Base-by-base conservation (phyloP, 2,113 vertebrate genomes). In the Bos indicus region DNA sequence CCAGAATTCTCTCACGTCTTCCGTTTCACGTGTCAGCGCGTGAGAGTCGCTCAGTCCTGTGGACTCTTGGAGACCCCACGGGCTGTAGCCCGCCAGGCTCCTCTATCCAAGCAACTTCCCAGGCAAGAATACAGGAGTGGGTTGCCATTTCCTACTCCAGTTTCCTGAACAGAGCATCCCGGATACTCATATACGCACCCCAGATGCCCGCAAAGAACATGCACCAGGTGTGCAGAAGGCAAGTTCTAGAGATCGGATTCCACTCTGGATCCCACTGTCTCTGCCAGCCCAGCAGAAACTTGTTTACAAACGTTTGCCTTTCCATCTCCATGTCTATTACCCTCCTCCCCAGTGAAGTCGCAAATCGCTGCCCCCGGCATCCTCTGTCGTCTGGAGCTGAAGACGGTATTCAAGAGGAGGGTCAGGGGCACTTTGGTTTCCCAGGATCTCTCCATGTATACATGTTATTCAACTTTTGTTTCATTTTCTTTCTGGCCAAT, bases 1-100 rank as follows among this genome's bases (percentile, higher is more conserved):
- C 19, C 33, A 12, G 1, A 11, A 6, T 25, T 82, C 74, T 82
- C 23, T 26, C 14, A 14, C 2, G 1, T 17, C 28, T 67, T 15
- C 59, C 3, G 1, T 11, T 19, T 57, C 19, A 6, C 64, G 6
- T 5, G 64, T 11, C n/a, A 71, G 2, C 0, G 9, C 11, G 4
- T 21, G 2, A 36, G 19, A 71, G 17, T 36, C 5, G 17, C n/a
- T 71, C n/a, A 71, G 64, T 21, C n/a, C 9, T 71, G 9, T 71
- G 8, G 64, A 10, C 64, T 21, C n/a, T 36, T 36, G 64, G n/a
- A 36, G 17, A 67, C 17, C 9, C n/a, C 64, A 26, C 5, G 3
- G 57, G 3, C 10, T 26, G 9, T 11, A 26, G 57, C 57, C 25
- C 3, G 21, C 25, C 57, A 59, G 57, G 25, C 57, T 26, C 57